Conservation (phyloP, 2,888 invertebrate species). For the Himalopsyche tibetana region DNA sequence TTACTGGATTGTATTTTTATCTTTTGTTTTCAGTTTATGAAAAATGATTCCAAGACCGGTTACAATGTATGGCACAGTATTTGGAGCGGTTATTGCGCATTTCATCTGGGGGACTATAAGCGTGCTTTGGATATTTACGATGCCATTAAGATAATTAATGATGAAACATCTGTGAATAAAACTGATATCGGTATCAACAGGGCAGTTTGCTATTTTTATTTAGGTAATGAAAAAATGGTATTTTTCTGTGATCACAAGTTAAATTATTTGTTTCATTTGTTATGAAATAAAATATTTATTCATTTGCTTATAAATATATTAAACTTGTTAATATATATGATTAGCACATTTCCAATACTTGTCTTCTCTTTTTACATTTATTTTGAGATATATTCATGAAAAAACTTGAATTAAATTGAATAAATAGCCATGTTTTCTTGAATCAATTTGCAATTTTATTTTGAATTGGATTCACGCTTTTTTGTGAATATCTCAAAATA, state of each 20-base stretch:
- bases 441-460: too few species aligned
- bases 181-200: constrained; percentile 86
- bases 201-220: constrained; percentile 96
- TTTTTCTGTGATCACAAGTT: background rate
- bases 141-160: constrained; percentile 70
- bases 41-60: constrained; percentile 21
- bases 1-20: background rate
- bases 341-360: too few species aligned
- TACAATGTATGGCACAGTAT: constrained; percentile 76
- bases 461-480: too few species aligned
- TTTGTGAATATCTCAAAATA: too few species aligned
- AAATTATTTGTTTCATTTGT: too few species aligned
- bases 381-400: too few species aligned
- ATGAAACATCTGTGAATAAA: constrained; percentile 75
- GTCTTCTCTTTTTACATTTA: too few species aligned
- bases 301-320: too few species aligned
- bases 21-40: constrained; percentile 12
- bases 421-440: too few species aligned
- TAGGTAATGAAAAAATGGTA: constrained; percentile 78
- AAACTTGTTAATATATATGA: too few species aligned
- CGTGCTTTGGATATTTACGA: constrained; percentile 86
- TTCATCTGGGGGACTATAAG: constrained; percentile 96
- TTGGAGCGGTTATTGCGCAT: constrained; percentile 97
- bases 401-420: too few species aligned
- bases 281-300: too few species aligned